Base-by-base conservation (phyloP, 2,113 vertebrate genomes). In the Corynorhinus townsendii region DNA sequence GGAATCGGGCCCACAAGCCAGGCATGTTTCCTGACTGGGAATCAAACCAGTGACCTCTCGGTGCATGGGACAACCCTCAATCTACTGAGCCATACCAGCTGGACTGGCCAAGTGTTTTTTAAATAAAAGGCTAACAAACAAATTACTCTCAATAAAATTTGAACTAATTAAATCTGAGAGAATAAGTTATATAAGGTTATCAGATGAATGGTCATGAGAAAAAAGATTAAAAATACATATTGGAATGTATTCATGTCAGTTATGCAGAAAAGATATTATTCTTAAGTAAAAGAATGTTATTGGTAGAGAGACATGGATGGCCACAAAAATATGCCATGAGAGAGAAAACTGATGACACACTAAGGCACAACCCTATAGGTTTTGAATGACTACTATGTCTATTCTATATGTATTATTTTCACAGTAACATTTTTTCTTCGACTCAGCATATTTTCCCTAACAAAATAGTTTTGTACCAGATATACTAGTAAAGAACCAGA, bases 51-150 rank as follows among this genome's bases (percentile, higher is more conserved):
- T 28, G 59, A 62, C 59, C 24, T 62, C 26, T 59, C 26, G 11
- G 26, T 62, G 59, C 59, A 62, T 62, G 59, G 10, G 59, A 11
- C 26, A 62, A 62, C 59, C 4, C 59, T 62, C 59, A 62, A 62
- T 62, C 59, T 26, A 62, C 26, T 28, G 26, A 62, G 26, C 11
- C 26, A 62, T 62, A 28, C 26, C 59, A 62, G 24, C 59, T 62
- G 82, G 12, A 43, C n/a, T 54, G 4, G 40, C 24, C 15, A 79
- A 52, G n/a, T 79, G 22, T 56, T 87, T 56, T 82, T 64, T 28
- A 64, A 94, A 76, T 64, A 75, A 89, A 91, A 93, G 24, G 47
- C 47, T 28, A 35, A n/a, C n/a, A 49, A 47, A n/a, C 24, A 62
- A 40, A 26, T 87, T 40, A 68, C 3, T 83, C n/a, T 93, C 15